Percentiles rank a stretch among this genome's conserved stretches.
phyloP scores from a whole-genome alignment of 2,888 invertebrate species.

The Polyommatus icarus region DNA sequence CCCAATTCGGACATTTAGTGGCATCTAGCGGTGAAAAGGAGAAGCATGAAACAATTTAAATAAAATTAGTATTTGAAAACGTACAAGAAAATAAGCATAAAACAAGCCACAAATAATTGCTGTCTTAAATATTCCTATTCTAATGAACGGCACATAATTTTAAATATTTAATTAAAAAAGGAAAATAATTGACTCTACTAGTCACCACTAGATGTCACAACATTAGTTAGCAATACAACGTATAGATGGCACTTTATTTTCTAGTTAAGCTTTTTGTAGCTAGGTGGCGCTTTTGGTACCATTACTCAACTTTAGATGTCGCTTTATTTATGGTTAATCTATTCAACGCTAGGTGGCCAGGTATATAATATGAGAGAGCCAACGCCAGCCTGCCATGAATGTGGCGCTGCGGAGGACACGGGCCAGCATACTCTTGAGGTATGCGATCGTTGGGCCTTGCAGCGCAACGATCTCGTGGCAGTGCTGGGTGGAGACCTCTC shows the following conservation, averaged over 20 bases:
- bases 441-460: too few species aligned
- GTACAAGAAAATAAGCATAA: neutral
- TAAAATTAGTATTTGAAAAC: neutral
- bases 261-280: constrained; percentile 34
- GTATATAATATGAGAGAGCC: too few species aligned
- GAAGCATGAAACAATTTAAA: neutral
- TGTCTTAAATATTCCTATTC: neutral
- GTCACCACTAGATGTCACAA: constrained; percentile 41
- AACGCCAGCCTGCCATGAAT: too few species aligned
- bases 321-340: neutral
- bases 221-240: neutral
- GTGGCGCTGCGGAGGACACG: too few species aligned
- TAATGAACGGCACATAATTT: neutral
- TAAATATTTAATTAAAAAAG: neutral
- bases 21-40: constrained; percentile 12
- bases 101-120: too few species aligned
- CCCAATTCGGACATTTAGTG: neutral
- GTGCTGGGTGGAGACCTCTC: too few species aligned
- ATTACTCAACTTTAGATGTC: neutral
- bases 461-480: too few species aligned
- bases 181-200: constrained; percentile 35
- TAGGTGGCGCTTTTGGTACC: constrained; percentile 41
- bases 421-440: too few species aligned
- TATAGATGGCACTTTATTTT: constrained; percentile 37
- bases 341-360: neutral